A percentile compares a stretch with the other conserved stretches of the same genome.
These are phyloP conservation scores for Atlantisia rogersi DNA, from an alignment of 2,113 vertebrate genomes.

Conservation along the genomic window DNA sequence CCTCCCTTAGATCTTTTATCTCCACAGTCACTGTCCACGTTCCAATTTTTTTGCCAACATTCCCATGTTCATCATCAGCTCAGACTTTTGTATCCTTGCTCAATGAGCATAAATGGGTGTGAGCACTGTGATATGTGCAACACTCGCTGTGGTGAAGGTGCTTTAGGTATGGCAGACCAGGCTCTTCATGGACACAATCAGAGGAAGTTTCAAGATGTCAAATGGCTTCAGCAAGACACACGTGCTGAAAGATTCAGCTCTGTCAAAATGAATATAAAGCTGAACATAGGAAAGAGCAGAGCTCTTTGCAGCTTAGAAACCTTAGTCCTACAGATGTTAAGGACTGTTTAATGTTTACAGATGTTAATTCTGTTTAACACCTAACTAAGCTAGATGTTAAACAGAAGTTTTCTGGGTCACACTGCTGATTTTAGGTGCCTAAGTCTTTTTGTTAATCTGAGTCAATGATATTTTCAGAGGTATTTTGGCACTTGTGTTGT, in stretches of 20 bases:
- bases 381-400: not conserved
- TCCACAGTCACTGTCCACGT: not conserved
- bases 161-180: not conserved
- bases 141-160: not conserved
- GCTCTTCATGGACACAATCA: accelerated
- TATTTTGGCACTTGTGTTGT: not conserved
- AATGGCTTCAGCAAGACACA: not conserved
- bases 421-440: not conserved
- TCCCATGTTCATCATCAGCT: not conserved
- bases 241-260: not conserved
- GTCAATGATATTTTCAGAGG: not conserved
- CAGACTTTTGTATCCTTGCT: not conserved
- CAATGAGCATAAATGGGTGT: not conserved
- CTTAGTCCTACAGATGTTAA: not conserved
- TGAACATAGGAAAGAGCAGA: not conserved
- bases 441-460: not conserved
- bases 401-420: not conserved
- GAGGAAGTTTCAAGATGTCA: not conserved
- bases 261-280: not conserved
- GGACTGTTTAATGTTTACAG: no score
- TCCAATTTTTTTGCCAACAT: not conserved
- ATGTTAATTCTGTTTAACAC: no score
- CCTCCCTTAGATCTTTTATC: not conserved
- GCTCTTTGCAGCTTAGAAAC: not conserved
- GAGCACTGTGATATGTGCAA: not conserved